Evolutionary conservation across 2,888 invertebrate species (phyloP), one percentile per base, ranked within the genome.

Genomic region (Dryadula phaetusa): DNA sequence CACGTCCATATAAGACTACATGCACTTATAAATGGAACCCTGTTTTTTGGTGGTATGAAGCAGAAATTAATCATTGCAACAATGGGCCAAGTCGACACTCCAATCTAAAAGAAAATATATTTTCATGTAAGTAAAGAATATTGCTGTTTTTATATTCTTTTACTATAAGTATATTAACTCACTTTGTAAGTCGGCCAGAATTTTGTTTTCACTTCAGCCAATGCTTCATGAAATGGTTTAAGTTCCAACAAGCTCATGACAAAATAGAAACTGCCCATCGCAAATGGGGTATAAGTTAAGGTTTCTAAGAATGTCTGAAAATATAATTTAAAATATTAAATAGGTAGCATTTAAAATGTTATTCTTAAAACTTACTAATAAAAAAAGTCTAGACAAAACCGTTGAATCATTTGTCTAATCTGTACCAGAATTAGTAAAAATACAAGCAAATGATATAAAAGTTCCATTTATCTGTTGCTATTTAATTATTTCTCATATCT

Each of bases 1-100:
- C 95, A 95, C 4, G 96, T 96, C 97, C 97, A 97, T 72, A 96
- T 82, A 61, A 96, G 92, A 82, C 96, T 96, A 82, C 96, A 96
- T 37, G 94, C 82, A 78, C 96, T 96, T 25, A 96, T 96, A 77
- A 96, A 96, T 28, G 95, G 94, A 5, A 97, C 96, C 72, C 96
- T 93, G 82, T 97, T 96, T 74, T 93, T 94, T 76, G 96, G 96
- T 54, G 95, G 94, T 70, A 97, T 93, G 16, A 96, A 81, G 44
- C 95, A 93, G 78, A 96, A 96, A 81, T 97, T 97, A 14, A 96
- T 86, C 66, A 96, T 95, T 76, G 96, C 96, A 58, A 96, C 87
- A 53, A 95, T 80, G 18, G 96, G 96, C 97, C 97, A 97, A 34
- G 96, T 90, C 20, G 94, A 94, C 44, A 95, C 92, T 22, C 95